phyloP scores from a whole-genome alignment of 1,140 invertebrate species.

The Alviniconcha marisindica region DNA sequence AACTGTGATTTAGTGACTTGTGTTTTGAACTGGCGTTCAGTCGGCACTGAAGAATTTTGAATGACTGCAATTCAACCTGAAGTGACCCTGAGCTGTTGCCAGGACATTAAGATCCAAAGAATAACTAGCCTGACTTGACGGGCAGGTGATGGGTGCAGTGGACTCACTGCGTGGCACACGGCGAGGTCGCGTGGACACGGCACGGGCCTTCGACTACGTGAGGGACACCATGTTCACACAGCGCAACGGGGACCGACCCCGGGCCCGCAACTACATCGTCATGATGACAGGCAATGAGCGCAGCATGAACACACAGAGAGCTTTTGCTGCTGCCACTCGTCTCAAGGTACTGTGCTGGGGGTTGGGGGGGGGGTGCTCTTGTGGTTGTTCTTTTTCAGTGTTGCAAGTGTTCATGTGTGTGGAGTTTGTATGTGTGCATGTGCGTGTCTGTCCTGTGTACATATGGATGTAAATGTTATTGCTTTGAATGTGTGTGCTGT shows the following conservation, averaged over 20 bases:
- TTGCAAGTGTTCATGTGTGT: neutral
- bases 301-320: constrained; percentile 44
- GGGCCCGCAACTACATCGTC: constrained; percentile 65
- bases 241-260: constrained; percentile 64
- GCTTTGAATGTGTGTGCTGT: too few relatives aligned
- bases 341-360: constrained; percentile 49
- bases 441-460: too few relatives aligned
- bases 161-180: neutral
- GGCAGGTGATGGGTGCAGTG: constrained; percentile 23
- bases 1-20: too few relatives aligned
- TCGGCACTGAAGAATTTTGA: too few relatives aligned
- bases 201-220: constrained; percentile 60
- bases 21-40: too few relatives aligned
- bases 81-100: too few relatives aligned
- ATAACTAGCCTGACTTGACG: too few relatives aligned
- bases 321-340: constrained; percentile 54
- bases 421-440: too few relatives aligned
- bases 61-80: too few relatives aligned
- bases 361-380: neutral
- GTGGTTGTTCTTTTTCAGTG: neutral
- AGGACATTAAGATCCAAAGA: too few relatives aligned
- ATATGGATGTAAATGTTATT: too few relatives aligned
- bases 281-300: constrained; percentile 63
- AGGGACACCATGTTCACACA: constrained; percentile 62
- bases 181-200: constrained; percentile 56